Conservation (phyloP, 2,113 vertebrate species). For the Pachyramphus minor region DNA sequence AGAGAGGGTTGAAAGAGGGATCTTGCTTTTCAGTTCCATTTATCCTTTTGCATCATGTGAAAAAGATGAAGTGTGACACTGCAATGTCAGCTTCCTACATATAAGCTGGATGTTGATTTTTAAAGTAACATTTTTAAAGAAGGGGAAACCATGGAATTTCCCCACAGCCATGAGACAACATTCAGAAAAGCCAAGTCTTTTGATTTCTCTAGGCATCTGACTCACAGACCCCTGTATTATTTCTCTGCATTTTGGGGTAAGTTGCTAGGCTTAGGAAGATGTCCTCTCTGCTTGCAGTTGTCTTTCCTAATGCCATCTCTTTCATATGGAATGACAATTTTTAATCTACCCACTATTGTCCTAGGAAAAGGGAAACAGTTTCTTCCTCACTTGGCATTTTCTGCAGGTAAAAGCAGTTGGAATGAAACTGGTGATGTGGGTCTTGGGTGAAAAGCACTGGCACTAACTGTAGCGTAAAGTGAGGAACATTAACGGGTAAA, state of each 20-base stretch:
- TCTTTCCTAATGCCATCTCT: neutral
- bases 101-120: neutral
- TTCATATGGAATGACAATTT: neutral
- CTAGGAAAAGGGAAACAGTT: neutral
- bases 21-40: slow-evolving; percentile 1
- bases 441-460: neutral
- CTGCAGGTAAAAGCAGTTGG: neutral
- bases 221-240: neutral
- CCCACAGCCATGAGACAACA: neutral
- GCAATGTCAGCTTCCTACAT: neutral
- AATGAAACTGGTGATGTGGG: neutral
- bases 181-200: neutral
- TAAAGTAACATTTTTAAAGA: neutral
- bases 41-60: neutral
- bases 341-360: neutral
- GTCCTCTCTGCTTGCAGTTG: neutral
- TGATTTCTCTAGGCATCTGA: neutral
- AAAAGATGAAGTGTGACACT: slow-evolving; percentile 18
- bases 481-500: neutral
- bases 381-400: neutral
- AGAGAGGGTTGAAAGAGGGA: neutral
- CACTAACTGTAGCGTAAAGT: neutral
- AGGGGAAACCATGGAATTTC: neutral
- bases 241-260: neutral
- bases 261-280: neutral